Conservation (phyloP, 2,888 invertebrate species). For the Zaprionus bogoriensis region DNA sequence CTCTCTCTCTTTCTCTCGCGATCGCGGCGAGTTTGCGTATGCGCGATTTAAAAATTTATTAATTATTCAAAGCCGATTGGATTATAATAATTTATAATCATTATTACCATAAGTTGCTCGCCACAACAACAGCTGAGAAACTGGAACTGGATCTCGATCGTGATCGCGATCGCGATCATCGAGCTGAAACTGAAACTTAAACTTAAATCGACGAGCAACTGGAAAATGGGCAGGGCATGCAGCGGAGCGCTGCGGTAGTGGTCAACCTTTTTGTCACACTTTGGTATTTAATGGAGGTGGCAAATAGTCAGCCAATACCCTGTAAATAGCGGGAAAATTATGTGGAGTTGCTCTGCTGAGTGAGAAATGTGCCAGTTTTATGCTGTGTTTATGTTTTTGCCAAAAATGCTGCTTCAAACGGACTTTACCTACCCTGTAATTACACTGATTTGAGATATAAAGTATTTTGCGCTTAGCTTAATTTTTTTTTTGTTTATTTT, state of each 20-base stretch:
- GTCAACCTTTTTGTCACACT: constrained; percentile 1
- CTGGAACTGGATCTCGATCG: too few species aligned
- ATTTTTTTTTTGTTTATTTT: too few species aligned
- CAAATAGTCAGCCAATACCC: neutral
- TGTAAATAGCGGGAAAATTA: neutral
- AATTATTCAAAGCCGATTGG: constrained; percentile 84
- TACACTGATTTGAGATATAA: too few species aligned
- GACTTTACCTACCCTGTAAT: too few species aligned
- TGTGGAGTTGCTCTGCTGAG: neutral
- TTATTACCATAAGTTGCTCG: constrained; percentile 71
- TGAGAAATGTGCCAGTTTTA: too few species aligned
- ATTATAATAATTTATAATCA: constrained; percentile 84
- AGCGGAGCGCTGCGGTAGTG: neutral
- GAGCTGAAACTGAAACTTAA: too few species aligned
- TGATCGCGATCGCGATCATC: too few species aligned
- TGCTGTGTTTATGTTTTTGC: too few species aligned
- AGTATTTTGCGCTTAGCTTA: too few species aligned
- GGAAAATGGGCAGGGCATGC: constrained; percentile 15
- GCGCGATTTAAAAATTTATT: constrained; percentile 78
- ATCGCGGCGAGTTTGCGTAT: constrained; percentile 41
- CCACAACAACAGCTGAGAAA: constrained; percentile 14
- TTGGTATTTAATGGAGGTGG: neutral
- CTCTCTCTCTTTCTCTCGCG: neutral
- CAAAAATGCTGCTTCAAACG: too few species aligned
- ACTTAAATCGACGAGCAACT: constrained; percentile 4